Evolutionary conservation across 92 coral and sea anemone species (phyloP), one percentile per base, ranked within the genome.

Genomic region (Siderastrea radians): DNA sequence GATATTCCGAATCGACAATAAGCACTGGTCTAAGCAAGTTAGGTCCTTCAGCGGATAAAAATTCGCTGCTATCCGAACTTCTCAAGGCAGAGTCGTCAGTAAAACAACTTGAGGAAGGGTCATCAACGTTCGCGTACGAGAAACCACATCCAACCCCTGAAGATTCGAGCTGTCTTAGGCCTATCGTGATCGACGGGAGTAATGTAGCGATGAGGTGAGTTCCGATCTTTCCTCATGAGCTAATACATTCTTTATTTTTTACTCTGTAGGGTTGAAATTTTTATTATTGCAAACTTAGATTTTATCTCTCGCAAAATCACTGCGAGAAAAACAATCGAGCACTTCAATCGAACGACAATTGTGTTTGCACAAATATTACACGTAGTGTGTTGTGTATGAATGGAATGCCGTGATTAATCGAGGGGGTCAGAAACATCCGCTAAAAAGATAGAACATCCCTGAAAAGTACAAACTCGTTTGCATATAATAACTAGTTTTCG

Each of bases 191-290:
- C 72, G 99, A 98, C 77, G 99, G 99, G 48, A 96, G 98, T 47
- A 98, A 98, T 91, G 98, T 98, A 16, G 99, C 99, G 6, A 98
- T 98, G 99, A 98, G 99, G 99, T 96, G 79, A 75, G 92, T 38
- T 44, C 2, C 7, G 50, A 74, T 69, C 59, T 51, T 73, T 57
- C 26, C 19, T 61, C 53, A 14, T 67, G 19, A 11, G 59, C 13
- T 48, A 48, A 57, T 69, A 19, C 44, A 9, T 55, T 52, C 51
- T 53, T 69, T 69, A 10, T 45, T 12, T 57, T 47, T 26, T 6
- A 11, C 49, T 7, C 46, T 49, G 61, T 61, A 17, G 54, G 53
- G 4, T 73, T 64, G 62, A 73, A 68, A n/a, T 70, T 73, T 58
- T 84, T 84, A 51, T 83, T 84, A 73, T 47, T 68, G 79, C 51